Conservation (phyloP, 2,797 vertebrate species). For the Euthynnus affinis region DNA sequence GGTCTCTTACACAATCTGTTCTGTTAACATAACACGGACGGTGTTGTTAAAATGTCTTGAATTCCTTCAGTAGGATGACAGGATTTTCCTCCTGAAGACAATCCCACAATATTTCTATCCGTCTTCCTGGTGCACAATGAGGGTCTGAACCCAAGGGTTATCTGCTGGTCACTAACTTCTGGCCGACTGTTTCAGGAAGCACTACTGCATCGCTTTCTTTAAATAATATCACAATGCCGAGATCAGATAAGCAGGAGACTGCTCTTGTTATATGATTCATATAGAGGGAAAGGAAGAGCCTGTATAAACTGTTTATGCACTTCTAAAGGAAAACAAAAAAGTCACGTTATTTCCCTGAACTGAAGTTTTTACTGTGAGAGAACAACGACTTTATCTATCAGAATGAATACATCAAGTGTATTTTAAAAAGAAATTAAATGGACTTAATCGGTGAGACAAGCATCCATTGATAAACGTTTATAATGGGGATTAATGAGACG, state of each 20-base stretch:
- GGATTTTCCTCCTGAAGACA: constrained; percentile 41
- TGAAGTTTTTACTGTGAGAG: neutral
- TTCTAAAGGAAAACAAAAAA: constrained; percentile 47
- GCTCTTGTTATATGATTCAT: constrained; percentile 79
- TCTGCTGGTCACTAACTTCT: constrained; percentile 75
- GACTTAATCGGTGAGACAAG: neutral
- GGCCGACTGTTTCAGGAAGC: constrained; percentile 78
- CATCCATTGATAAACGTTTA: neutral
- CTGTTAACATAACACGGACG: neutral
- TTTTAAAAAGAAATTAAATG: neutral
- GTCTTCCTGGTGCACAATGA: constrained; percentile 67
- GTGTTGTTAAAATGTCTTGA: constrained; percentile 25
- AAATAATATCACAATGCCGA: constrained; percentile 84
- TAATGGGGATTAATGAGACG: neutral
- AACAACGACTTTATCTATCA: neutral
- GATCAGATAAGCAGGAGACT: constrained; percentile 80
- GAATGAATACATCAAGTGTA: neutral
- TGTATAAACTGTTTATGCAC: constrained; percentile 74
- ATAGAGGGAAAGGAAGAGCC: constrained; percentile 71
- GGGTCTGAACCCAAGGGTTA: constrained; percentile 71
- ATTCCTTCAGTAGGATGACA: constrained; percentile 49
- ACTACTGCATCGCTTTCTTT: constrained; percentile 78
- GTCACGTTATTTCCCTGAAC: constrained; percentile 41
- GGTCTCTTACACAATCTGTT: neutral
- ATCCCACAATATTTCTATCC: constrained; percentile 42